These are phyloP conservation scores for Pilophorus perplexus DNA, from an alignment of 2,888 invertebrate genomes.

Conservation along the genomic window DNA sequence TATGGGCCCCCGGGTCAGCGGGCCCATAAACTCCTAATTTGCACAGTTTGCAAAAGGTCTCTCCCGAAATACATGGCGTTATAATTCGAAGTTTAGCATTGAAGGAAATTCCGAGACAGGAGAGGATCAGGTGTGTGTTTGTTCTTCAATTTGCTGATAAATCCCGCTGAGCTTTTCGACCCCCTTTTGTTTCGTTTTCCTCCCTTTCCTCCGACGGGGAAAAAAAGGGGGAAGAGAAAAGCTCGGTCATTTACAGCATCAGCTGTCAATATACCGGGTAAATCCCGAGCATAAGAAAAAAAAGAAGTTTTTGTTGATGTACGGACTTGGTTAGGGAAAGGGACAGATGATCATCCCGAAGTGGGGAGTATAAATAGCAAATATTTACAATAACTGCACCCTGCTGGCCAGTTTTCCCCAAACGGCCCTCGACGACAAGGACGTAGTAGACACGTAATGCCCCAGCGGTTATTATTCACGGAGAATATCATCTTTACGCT, in stretches of 20 bases:
- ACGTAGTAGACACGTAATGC: too few species aligned
- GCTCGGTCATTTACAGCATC: conserved; percentile 22
- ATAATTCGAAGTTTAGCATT: too few species aligned
- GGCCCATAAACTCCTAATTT: too few species aligned
- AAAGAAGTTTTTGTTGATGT: background rate
- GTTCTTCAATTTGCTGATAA: conserved; percentile 17
- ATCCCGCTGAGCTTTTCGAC: too few species aligned
- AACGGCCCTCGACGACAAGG: conserved; percentile 1
- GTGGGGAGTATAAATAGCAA: conserved; percentile 22
- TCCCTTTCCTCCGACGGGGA: background rate
- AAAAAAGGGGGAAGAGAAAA: background rate
- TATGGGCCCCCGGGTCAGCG: too few species aligned
- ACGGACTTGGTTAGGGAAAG: background rate
- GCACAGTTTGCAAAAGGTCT: too few species aligned
- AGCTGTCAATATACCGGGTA: conserved; percentile 10
- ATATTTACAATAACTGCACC: conserved; percentile 34
- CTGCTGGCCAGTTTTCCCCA: conserved; percentile 2
- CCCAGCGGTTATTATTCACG: too few species aligned
- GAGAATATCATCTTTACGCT: too few species aligned
- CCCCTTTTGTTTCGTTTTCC: conserved; percentile 1
- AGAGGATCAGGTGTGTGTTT: conserved; percentile 17
- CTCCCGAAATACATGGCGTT: too few species aligned
- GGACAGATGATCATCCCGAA: background rate
- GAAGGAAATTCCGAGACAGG: too few species aligned
- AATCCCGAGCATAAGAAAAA: background rate